Evolutionary conservation across 64 coral and sea anemone genomes (phyloP), one percentile per base, ranked within the genome.

Genomic region (Pocillopora verrucosa): DNA sequence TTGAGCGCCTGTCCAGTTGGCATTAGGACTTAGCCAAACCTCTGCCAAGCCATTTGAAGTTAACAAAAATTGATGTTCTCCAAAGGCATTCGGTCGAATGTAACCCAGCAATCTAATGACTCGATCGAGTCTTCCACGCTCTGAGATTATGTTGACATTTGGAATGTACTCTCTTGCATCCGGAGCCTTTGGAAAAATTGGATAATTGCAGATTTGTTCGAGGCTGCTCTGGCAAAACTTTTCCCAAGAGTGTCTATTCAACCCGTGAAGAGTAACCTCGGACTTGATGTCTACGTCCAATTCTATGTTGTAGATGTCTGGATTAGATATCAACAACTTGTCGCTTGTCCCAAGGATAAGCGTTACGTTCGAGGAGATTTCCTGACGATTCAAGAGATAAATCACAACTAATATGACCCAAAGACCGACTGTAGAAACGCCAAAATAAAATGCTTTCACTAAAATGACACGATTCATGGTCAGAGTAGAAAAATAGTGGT

Each of bases 161-260:
- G 22, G 9, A 45, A 57, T 65, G 16, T 56, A 69, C 19, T 36
- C 57, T 56, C 65, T 85, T 65, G 69, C 56, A 85, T 85, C 82
- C 11, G 82, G 82, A 3, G 82, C 82, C 4, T 85, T 72, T 0
- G 82, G 82, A 57, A 85, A 85, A 45, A 85, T 85, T 41, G 82
- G 82, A 16, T 85, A 85, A 85, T 85, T 85, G 38, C 82, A 85
- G 16, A 85, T 63, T 15, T 85, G 82, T 85, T 85, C 63, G 12
- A 85, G 37, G 34, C n/a, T 58, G 10, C 38, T 72, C 36, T 20
- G 34, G 25, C 82, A 85, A 3, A 36, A 19, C 37, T n/a, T 85
- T 85, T 85, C 82, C 82, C 82, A 85, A 20, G 37, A 56, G 22
- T 85, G 82, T 45, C 56, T 38, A 22, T 85, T 85, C 65, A 85